phyloP scores from a whole-genome alignment of 2,797 vertebrate genomes.

The Pogoniulus pusillus region DNA sequence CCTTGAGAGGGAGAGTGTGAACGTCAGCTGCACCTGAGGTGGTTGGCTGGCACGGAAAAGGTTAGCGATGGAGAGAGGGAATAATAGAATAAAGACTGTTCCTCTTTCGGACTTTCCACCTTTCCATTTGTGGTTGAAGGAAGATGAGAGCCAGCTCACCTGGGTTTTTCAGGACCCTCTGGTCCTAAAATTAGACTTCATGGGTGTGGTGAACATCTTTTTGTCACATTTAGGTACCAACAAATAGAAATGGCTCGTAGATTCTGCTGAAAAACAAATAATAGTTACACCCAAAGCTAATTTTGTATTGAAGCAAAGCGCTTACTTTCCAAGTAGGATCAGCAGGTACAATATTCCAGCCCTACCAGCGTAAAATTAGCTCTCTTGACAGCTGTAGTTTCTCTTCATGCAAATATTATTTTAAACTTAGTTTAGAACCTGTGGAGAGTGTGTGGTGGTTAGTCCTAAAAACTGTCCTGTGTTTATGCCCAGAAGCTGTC shows the following conservation, averaged over 20 bases:
- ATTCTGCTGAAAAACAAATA: conserved; percentile 43
- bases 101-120: conserved; percentile 22
- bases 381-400: not conserved
- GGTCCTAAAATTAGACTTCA: conserved; percentile 44
- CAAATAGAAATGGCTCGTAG: conserved; percentile 31
- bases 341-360: not conserved
- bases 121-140: conserved; percentile 46
- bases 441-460: not conserved
- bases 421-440: conserved; percentile 22
- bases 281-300: conserved; percentile 55
- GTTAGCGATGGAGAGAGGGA: not conserved
- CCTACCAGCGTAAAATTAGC: conserved; percentile 29
- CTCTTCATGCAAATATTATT: conserved; percentile 45
- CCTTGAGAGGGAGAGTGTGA: conserved; percentile 5
- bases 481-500: conserved; percentile 26
- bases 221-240: conserved; percentile 41
- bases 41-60: not conserved
- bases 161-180: conserved; percentile 35
- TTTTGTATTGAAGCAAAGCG: conserved; percentile 22
- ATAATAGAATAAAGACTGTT: not conserved
- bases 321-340: not conserved
- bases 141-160: conserved; percentile 38
- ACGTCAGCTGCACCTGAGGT: not conserved
- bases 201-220: conserved; percentile 56
- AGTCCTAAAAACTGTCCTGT: conserved; percentile 48